phyloP scores from a whole-genome alignment of 1,140 invertebrate species.

The Panagrolaimus sp. region DNA sequence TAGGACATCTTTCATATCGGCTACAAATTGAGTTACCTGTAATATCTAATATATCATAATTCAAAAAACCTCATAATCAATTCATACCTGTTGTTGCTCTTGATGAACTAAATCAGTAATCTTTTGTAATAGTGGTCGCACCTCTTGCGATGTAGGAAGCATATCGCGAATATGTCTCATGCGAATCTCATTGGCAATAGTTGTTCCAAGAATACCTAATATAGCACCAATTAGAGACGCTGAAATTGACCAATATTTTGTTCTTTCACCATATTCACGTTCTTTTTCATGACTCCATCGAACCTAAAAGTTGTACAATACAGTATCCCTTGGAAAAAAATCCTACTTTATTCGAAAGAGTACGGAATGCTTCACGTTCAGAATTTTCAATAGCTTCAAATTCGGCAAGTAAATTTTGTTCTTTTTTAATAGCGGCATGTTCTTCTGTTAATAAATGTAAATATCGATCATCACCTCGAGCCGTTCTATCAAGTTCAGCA shows the following conservation, averaged over 20 bases:
- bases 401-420: constrained; percentile 57
- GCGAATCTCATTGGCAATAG: constrained; percentile 66
- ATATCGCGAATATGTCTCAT: constrained; percentile 67
- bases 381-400: constrained; percentile 59
- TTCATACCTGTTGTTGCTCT: constrained; percentile 32
- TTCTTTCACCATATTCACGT: constrained; percentile 68
- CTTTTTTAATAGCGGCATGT: constrained; percentile 59
- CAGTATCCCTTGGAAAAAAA: not conserved
- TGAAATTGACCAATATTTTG: constrained; percentile 73
- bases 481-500: constrained; percentile 67
- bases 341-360: constrained; percentile 63
- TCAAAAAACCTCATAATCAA: not conserved
- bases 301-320: constrained; percentile 54
- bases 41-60: constrained; percentile 24
- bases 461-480: constrained; percentile 68
- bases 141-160: constrained; percentile 60
- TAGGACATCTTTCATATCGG: constrained; percentile 30
- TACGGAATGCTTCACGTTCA: constrained; percentile 68
- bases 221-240: constrained; percentile 69
- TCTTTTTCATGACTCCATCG: constrained; percentile 71
- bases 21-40: constrained; percentile 35
- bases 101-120: constrained; percentile 29
- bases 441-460: constrained; percentile 63
- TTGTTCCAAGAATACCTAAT: constrained; percentile 67
- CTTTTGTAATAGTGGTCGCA: constrained; percentile 37